Evolutionary conservation across 2,888 invertebrate species (phyloP), one percentile per base, ranked within the genome.

Genomic region (Aphodius sticticus): DNA sequence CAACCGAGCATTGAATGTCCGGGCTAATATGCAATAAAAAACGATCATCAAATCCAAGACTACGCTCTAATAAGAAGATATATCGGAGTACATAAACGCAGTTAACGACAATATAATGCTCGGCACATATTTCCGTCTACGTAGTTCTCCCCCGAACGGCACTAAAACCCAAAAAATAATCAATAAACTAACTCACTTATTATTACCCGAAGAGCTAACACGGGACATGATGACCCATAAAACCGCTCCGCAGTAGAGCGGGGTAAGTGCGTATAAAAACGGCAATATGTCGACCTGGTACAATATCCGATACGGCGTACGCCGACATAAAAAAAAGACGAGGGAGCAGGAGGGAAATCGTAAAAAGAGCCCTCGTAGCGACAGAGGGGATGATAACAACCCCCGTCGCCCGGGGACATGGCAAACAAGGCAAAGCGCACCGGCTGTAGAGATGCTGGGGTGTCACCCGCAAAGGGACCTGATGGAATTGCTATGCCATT

Each of bases 141-240:
- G 26, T 26, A 53, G 53, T 53, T 12, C 53, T 53, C 53, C 53
- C 53, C 6, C 12, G 53, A 26, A 7, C 3, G 53, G 53, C 12
- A 53, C 53, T 53, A 53, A 53, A 53, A 53, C 53, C 53, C 2
- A 53, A 53, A 53, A 53, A 53, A 53, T 53, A 53, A 53, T 53
- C 53, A 53, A 53, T 53, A 53, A 53, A 53, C 53, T 53, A 2
- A 53, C 53, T 53, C 53, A 12, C 9, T 53, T 53, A 53, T 53
- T 53, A 53, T 53, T 53, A 53, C 53, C 53, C 53, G 53, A 53
- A 53, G 53, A 53, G 53, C 82, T 81, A 81, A 83, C 82, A 83
- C 82, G 79, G 80, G 53, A 81, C 81, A 82, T 84, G 82, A 84
- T 83, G 82, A 83, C 82, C 82, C 78, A 83, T 83, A 82, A 82